These are phyloP conservation scores for Agrochola macilenta DNA, from an alignment of 2,888 invertebrate species.

Conservation along the genomic window DNA sequence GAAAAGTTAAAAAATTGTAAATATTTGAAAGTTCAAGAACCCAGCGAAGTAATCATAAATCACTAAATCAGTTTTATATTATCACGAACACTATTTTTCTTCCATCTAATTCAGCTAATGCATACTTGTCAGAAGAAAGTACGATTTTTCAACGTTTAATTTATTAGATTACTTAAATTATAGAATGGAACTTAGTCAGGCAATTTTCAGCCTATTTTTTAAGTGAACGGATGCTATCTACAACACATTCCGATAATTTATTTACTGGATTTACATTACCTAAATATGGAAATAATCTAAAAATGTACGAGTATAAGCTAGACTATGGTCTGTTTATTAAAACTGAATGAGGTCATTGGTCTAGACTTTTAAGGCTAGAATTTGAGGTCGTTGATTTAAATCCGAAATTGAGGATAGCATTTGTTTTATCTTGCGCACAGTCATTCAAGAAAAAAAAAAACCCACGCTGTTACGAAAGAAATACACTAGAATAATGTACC, in stretches of 20 bases:
- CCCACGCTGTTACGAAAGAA: background rate
- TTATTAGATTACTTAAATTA: slow-evolving; percentile 14
- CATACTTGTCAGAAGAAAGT: slow-evolving; percentile 5
- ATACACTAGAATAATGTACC: background rate
- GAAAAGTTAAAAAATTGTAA: background rate
- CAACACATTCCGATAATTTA: slow-evolving; percentile 1
- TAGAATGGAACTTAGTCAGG: background rate
- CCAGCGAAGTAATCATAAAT: background rate
- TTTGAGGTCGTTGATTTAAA: background rate
- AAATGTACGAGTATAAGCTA: background rate
- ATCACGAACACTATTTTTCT: slow-evolving; percentile 11
- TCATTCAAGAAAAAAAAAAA: background rate
- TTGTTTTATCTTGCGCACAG: too few species aligned
- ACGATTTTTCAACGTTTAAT: slow-evolving; percentile 2
- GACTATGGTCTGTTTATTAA: background rate
- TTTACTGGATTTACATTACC: background rate
- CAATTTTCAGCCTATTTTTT: background rate
- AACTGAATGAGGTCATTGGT: slow-evolving; percentile 12
- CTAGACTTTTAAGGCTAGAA: background rate
- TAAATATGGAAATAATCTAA: background rate
- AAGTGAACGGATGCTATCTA: background rate
- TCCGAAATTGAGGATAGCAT: background rate
- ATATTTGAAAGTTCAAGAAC: background rate
- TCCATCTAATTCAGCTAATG: background rate
- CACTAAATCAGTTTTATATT: slow-evolving; percentile 2